These are phyloP conservation scores for Zaprionus inermis DNA, from an alignment of 1,140 invertebrate species.

Conservation along the genomic window DNA sequence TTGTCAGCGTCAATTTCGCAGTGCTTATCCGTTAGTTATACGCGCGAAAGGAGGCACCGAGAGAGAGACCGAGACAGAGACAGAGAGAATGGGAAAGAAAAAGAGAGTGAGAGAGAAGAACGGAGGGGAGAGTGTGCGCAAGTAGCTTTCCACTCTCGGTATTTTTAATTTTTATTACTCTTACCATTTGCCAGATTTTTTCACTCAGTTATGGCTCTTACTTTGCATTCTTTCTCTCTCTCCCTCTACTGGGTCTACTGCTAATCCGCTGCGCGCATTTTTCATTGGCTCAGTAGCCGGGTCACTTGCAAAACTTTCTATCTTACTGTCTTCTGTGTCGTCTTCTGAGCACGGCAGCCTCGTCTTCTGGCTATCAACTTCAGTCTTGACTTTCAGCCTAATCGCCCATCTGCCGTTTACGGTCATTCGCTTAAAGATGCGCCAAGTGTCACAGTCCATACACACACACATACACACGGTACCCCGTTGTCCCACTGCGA, in stretches of 20 bases:
- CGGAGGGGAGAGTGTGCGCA: no score
- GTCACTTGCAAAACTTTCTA: conserved; percentile 76
- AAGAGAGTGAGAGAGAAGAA: background rate
- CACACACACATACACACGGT: no score
- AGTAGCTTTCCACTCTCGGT: conserved; percentile 63
- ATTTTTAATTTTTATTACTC: conserved; percentile 77
- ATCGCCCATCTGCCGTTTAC: conserved; percentile 62
- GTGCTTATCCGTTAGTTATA: conserved; percentile 77
- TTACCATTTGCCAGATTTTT: conserved; percentile 73
- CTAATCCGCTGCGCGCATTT: conserved; percentile 63
- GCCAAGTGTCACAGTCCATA: conserved; percentile 59
- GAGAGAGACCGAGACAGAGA: background rate
- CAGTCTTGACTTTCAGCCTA: conserved; percentile 56
- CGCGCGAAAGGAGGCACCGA: conserved; percentile 10
- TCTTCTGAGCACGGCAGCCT: conserved; percentile 13
- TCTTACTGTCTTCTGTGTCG: conserved; percentile 39
- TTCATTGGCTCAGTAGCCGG: conserved; percentile 74
- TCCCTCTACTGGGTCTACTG: conserved; percentile 12
- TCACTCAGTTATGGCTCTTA: conserved; percentile 75
- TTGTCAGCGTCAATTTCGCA: conserved; percentile 78
- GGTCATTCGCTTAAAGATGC: conserved; percentile 61
- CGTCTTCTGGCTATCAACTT: conserved; percentile 52
- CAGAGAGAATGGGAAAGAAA: background rate
- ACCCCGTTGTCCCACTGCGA: background rate
- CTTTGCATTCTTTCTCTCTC: conserved; percentile 57